phyloP scores from a whole-genome alignment of 2,888 invertebrate genomes.

The Lydus trimaculatus region DNA sequence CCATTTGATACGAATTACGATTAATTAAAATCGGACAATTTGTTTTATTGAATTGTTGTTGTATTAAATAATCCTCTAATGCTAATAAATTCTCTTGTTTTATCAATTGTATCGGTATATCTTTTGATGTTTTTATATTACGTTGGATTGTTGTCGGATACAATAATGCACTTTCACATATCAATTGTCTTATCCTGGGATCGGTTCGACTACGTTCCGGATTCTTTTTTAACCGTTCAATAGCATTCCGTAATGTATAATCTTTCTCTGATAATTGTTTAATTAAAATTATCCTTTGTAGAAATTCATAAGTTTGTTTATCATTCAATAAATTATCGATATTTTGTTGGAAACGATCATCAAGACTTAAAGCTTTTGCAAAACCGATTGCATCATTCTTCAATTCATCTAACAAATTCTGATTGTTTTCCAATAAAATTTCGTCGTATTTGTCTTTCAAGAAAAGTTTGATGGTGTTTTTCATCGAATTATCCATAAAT shows the following conservation, averaged over 20 bases:
- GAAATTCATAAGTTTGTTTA: slow-evolving; percentile 68
- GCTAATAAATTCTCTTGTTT: slow-evolving; percentile 76
- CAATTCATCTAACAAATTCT: slow-evolving; percentile 53
- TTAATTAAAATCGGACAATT: slow-evolving; percentile 74
- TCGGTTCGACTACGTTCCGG: slow-evolving; percentile 74
- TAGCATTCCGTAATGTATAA: slow-evolving; percentile 68
- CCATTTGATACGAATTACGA: slow-evolving; percentile 76
- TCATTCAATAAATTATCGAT: slow-evolving; percentile 67
- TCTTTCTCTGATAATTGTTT: slow-evolving; percentile 73
- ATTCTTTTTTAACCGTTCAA: slow-evolving; percentile 70
- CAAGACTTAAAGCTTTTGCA: slow-evolving; percentile 73
- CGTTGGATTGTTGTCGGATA: slow-evolving; percentile 57
- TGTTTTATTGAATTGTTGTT: slow-evolving; percentile 64
- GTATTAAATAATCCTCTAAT: slow-evolving; percentile 76
- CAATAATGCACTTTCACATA: slow-evolving; percentile 76
- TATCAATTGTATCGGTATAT: slow-evolving; percentile 74
- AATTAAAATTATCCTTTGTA: slow-evolving; percentile 76
- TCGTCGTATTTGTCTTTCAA: slow-evolving; percentile 66
- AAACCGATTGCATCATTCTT: slow-evolving; percentile 73
- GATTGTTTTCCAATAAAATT: slow-evolving; percentile 61
- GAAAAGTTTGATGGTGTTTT: slow-evolving; percentile 69
- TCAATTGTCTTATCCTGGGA: slow-evolving; percentile 73
- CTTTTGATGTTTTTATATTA: slow-evolving; percentile 69
- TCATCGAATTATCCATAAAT: slow-evolving; percentile 72
- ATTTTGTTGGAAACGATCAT: slow-evolving; percentile 59